Conservation (phyloP, 2,113 vertebrate species). For the Benitochromis conjunctus region DNA sequence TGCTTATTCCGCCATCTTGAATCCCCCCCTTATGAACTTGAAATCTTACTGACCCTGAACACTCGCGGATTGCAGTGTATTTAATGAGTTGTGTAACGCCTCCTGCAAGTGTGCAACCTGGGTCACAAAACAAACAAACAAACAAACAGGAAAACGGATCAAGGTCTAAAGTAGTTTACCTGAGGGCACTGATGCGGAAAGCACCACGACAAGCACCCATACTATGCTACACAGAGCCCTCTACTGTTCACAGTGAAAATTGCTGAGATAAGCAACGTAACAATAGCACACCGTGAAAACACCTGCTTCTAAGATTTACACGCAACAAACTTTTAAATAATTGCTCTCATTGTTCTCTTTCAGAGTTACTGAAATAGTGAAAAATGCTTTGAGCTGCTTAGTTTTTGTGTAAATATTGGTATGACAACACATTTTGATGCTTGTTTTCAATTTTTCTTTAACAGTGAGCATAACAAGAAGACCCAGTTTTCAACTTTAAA, state of each 20-base stretch:
- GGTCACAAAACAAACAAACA: not conserved
- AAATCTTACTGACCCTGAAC: not conserved
- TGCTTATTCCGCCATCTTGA: too few relatives aligned
- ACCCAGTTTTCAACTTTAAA: not conserved
- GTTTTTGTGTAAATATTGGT: not conserved
- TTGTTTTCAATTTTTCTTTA: not conserved
- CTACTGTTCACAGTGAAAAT: not conserved
- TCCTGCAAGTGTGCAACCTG: not conserved
- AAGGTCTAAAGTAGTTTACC: not conserved
- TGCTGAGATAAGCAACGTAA: not conserved
- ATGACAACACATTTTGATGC: not conserved
- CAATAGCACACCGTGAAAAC: not conserved
- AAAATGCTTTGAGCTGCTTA: not conserved
- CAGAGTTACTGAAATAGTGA: not conserved
- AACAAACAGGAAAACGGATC: not conserved
- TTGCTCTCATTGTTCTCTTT: not conserved
- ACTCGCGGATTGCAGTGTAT: not conserved
- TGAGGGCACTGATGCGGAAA: not conserved
- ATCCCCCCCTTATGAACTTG: not conserved
- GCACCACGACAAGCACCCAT: not conserved
- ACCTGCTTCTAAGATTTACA: not conserved
- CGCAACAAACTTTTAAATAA: not conserved
- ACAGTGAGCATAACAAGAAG: not conserved
- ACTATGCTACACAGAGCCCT: not conserved
- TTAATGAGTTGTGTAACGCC: not conserved